phyloP scores from a whole-genome alignment of 1,140 invertebrate genomes.

The Berghia stephanieae region DNA sequence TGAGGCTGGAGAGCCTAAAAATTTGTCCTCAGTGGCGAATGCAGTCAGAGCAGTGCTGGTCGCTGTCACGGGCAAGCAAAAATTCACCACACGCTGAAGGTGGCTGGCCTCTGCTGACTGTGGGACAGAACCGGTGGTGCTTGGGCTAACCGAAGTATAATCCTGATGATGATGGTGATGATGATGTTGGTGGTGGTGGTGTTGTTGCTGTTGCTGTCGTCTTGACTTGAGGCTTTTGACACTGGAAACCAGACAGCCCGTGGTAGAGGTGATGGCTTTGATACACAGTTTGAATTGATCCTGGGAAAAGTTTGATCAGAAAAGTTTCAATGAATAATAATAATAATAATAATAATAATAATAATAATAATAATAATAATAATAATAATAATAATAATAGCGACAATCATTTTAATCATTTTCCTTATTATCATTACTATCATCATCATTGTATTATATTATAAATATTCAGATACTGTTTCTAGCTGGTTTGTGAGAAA shows the following conservation, averaged over 20 bases:
- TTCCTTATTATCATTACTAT: not conserved
- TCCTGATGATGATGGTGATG: too few relatives aligned
- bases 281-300: conserved; percentile 60
- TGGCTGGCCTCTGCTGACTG: conserved; percentile 35
- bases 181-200: conserved; percentile 39
- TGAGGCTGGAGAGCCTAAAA: conserved; percentile 74
- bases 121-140: too few relatives aligned
- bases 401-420: not conserved
- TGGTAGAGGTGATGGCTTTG: conserved; percentile 55
- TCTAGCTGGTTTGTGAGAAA: too few relatives aligned
- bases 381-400: not conserved
- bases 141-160: too few relatives aligned
- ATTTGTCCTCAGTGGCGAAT: conserved; percentile 54
- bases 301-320: conserved; percentile 3
- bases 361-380: not conserved
- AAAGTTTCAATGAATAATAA: not conserved
- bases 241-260: conserved; percentile 55
- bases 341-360: not conserved
- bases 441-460: not conserved
- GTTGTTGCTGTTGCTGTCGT: too few relatives aligned
- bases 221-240: conserved; percentile 57
- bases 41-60: conserved; percentile 47
- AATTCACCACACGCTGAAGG: conserved; percentile 45
- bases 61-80: conserved; percentile 54
- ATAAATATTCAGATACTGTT: too few relatives aligned